Evolutionary conservation across 92 coral and sea anemone genomes (phyloP).

Genomic region (Palythoa heliodiscus): DNA sequence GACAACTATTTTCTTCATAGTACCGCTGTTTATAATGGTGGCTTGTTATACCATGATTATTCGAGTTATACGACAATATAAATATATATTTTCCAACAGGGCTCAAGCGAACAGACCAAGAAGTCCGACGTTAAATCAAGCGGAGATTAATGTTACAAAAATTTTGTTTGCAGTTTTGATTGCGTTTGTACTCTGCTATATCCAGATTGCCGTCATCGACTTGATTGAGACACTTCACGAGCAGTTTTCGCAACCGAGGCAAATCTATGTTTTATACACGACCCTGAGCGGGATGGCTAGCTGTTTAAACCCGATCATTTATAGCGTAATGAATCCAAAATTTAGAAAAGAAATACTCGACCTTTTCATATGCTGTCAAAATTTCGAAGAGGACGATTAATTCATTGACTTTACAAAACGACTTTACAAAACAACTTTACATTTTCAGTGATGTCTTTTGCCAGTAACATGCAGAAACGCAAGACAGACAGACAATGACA

Average conservation of each 20-base stretch:
- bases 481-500: too few species aligned
- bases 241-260: conserved; percentile 39
- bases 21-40: conserved; percentile 30
- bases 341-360: conserved; percentile 12
- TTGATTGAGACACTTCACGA: conserved; percentile 20
- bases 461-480: too few species aligned
- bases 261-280: conserved; percentile 33
- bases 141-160: conserved; percentile 27
- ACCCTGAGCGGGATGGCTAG: conserved; percentile 23
- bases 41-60: conserved; percentile 25
- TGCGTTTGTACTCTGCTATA: conserved; percentile 27
- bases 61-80: conserved; percentile 22
- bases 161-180: conserved; percentile 30
- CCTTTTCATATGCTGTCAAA: neutral
- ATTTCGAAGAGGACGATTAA: neutral
- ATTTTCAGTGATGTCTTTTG: too few species aligned
- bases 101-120: neutral
- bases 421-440: too few species aligned
- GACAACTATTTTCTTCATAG: conserved; percentile 11
- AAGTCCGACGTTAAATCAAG: neutral
- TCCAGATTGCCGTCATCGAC: conserved; percentile 32
- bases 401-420: too few species aligned
- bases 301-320: conserved; percentile 30
- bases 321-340: conserved; percentile 29
- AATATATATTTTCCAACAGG: neutral